Evolutionary conservation across 2,888 invertebrate genomes (phyloP), one percentile per base, ranked within the genome.

Genomic region (Odontothrips loti): DNA sequence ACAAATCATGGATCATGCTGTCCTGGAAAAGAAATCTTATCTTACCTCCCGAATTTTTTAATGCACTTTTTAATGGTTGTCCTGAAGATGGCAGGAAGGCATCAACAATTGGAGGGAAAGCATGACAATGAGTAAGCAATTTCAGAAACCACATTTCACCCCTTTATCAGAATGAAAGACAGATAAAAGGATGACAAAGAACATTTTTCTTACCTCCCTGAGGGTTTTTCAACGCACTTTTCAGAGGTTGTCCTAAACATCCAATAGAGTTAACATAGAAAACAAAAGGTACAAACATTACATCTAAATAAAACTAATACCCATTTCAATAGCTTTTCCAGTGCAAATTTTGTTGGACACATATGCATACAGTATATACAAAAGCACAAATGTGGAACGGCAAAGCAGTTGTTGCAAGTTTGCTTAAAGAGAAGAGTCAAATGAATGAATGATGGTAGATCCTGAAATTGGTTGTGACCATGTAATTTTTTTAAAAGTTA

Each of bases 221-320:
- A 12, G 68, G 68, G 23, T 75, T 75, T 75, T 75, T 75, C 68
- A 75, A 27, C 0, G 68, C 68, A 75, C 68, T 75, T 75, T 75
- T 75, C 68, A 75, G 12, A 27, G 68, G 68, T 75, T 89, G 89
- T 85, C 89, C 89, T 4, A 89, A 88, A 47, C 89, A 85, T 83
- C 87, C 88, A 88, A 89, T 58, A 58, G 58, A 58, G 17, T 20
- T 20, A 58, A 58, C 0, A 58, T 89, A 79, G 89, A 6, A 68
- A 68, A 79, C 58, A 81, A 82, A 81, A 47, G 63, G 11, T 82
- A 27, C n/a, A 75, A 2, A 68, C 68, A 68, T 43, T 43, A 43
- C 3, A 4, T 6, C 34, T 43, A 43, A 43, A 43, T 43, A 43
- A 43, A 43, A 2, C 34, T 43, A 43, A 43, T 4, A 43, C 6